Base-by-base conservation (phyloP, 2,888 invertebrate genomes). In the Pelosia muscerda region DNA sequence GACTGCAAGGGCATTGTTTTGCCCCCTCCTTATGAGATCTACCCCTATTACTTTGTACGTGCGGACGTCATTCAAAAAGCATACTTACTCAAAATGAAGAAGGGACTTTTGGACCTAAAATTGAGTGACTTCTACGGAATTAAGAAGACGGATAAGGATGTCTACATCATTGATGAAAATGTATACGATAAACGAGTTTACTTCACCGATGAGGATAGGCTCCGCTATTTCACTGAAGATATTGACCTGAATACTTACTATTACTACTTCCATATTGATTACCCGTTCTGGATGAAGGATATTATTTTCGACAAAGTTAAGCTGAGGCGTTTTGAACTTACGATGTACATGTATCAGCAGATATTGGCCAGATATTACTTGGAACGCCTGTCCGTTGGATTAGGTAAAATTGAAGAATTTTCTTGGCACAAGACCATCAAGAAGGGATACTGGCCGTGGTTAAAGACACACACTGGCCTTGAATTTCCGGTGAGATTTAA, bases 1-100 rank as follows among this genome's bases (percentile, higher is more conserved):
- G 95, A 95, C 84, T 93, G 92, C 88, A 92, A 84, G 73, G 94
- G 94, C 38, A 89, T 96, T 65, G 89, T 95, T 34, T 85, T 96
- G 38, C 96, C 96, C 57, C 95, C 96, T 71, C 93, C 95, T 2
- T 96, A 96, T 79, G 96, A 96, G 87, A 93, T 96, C 77, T 94
- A 96, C 75, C 97, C 97, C 0, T 96, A 96, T 91, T 95, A 95
- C 86, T 97, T 96, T 89, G 96, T 96, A 74, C 96, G 96, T 81
- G 93, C 95, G 26, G 96, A 97, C 81, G 96, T 96, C n/a, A 95
- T 97, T 78, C 94, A 95, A 72, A 95, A 94, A 66, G 93, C 95
- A 8, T 95, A 95, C 81, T 71, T 95, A 74, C 86, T 95, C 67
- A 96, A 95, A 79, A 94, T 94, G 94, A 95, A 90, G 83, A 92